phyloP scores from a whole-genome alignment of 1,140 invertebrate species.

The Drosophila suzukii region DNA sequence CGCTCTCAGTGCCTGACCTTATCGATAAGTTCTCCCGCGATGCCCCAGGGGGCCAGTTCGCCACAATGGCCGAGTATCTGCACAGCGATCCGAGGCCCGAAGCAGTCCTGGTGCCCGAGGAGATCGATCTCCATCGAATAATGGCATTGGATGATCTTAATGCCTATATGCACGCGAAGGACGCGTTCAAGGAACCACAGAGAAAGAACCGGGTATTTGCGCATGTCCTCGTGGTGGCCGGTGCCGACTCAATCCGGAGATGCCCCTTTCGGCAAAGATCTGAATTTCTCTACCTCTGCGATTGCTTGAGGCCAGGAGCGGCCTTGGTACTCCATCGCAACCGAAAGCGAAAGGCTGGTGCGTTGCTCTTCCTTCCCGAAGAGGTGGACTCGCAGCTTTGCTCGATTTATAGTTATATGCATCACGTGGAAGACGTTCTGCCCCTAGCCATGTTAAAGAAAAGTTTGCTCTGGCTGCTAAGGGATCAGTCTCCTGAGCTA shows the following conservation, averaged over 20 bases:
- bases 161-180: constrained; percentile 3
- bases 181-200: background rate
- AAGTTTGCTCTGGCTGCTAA: constrained; percentile 2
- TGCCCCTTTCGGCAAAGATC: constrained; percentile 23
- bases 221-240: constrained; percentile 46
- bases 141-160: constrained; percentile 29
- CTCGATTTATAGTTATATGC: constrained; percentile 16
- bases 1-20: constrained; percentile 36
- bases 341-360: constrained; percentile 1
- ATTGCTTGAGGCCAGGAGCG: constrained; percentile 42
- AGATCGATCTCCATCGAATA: constrained; percentile 30
- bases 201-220: constrained; percentile 1
- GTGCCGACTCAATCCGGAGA: background rate
- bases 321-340: constrained; percentile 40
- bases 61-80: constrained; percentile 10
- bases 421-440: constrained; percentile 49
- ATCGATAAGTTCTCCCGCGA: constrained; percentile 16
- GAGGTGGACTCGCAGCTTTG: constrained; percentile 14
- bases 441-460: constrained; percentile 18
- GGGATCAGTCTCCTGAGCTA: constrained; percentile 23
- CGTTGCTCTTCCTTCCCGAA: constrained; percentile 30
- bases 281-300: constrained; percentile 56
- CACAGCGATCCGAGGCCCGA: background rate
- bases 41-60: constrained; percentile 7
- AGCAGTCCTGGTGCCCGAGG: constrained; percentile 7